Conservation (phyloP, 2,113 vertebrate genomes). For the Riparia riparia region DNA sequence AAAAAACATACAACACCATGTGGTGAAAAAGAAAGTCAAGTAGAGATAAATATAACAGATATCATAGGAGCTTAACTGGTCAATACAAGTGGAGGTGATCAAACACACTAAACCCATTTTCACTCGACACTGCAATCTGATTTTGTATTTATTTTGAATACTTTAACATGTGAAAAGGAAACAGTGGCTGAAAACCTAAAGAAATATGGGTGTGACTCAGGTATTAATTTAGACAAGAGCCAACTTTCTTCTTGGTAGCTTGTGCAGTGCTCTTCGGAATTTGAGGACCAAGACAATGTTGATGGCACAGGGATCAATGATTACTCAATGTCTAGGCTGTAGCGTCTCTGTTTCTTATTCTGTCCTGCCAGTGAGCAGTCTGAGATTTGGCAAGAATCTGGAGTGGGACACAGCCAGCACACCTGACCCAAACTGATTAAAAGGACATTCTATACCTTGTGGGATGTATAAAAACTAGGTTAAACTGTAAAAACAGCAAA, state of each 20-base stretch:
- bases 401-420: background rate
- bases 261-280: accelerated
- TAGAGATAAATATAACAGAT: background rate
- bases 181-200: background rate
- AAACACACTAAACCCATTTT: background rate
- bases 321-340: background rate
- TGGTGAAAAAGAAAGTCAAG: background rate
- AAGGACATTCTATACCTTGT: background rate
- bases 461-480: background rate
- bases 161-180: too few relatives aligned
- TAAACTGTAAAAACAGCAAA: background rate
- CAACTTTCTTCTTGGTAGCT: background rate
- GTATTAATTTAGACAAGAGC: background rate
- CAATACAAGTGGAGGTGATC: background rate
- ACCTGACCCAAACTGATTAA: background rate
- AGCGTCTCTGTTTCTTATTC: background rate
- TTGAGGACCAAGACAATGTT: background rate
- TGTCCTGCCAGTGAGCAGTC: accelerated
- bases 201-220: background rate
- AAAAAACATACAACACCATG: accelerated
- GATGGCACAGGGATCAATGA: background rate
- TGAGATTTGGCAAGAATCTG: background rate
- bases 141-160: background rate
- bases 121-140: background rate
- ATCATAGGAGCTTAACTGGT: background rate